Evolutionary conservation across 2,797 vertebrate species (phyloP), one percentile per base, ranked within the genome.

Genomic region (Eulemur albifrons): DNA sequence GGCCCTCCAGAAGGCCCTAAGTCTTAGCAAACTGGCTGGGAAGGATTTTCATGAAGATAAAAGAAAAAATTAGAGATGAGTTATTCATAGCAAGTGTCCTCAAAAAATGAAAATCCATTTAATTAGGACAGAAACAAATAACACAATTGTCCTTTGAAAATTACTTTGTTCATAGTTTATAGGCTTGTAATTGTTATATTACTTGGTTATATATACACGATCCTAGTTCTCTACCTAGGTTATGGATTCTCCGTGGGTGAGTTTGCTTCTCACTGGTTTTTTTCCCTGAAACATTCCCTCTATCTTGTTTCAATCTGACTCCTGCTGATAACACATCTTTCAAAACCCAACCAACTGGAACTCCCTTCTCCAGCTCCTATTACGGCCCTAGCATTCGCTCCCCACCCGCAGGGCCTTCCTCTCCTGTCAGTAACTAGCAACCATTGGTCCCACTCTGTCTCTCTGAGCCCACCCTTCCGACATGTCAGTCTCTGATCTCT

Each of bases 261-360:
- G 50, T 52, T 32, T 73, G 38, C 48, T 50, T 80, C 27, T 59
- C 35, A 40, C 12, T 59, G 5, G 1, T 10, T 30, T 61, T 35
- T 48, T 73, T 50, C 30, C 35, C 57, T 40, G 17, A 45, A 94
- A 94, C 35, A 69, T 27, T 76, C 50, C 57, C 38, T 50, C 88
- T 50, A 30, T 5, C 20, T 67, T 61, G 65, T 69, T 86, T 88
- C 35, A 38, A 14, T n/a, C 23, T 87, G 90, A 40, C 27, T 40
- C 15, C 32, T 79, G 54, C 61, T 76, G n/a, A 50, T 18, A 35
- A 70, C 2, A 81, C 38, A 32, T 45, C 82, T 95, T 45, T 43
- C 32, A 65, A 86, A 94, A 45, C 52, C 30, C 25, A 10, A 84
- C 50, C 77, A 43, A n/a, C 40, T 21, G 15, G 40, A n/a, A 21